phyloP scores from a whole-genome alignment of 2,797 vertebrate genomes.

The Chiloscyllium punctatum region DNA sequence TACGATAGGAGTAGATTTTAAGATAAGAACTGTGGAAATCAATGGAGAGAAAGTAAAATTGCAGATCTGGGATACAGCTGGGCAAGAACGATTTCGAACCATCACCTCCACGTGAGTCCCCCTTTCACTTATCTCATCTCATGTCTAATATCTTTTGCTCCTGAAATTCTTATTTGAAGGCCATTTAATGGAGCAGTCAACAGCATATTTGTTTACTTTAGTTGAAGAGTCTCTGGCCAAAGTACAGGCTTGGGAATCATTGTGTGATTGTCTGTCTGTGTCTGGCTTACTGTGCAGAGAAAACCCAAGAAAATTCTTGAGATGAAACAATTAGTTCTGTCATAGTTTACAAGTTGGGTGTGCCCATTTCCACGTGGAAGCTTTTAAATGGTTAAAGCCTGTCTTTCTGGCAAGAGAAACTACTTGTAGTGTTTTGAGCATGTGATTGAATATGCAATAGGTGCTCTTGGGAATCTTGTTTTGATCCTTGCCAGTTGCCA shows the following conservation, averaged over 20 bases:
- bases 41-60: conserved; percentile 98
- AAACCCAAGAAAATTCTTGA: not conserved
- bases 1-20: conserved; percentile 97
- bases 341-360: not conserved
- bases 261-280: not conserved
- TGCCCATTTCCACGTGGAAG: not conserved
- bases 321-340: not conserved
- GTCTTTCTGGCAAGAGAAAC: not conserved
- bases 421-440: not conserved
- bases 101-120: conserved; percentile 95
- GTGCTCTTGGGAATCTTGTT: not conserved
- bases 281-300: not conserved
- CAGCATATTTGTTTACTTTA: not conserved
- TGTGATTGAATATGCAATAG: not conserved
- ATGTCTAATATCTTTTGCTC: not conserved
- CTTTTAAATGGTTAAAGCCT: no score
- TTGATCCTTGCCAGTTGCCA: not conserved
- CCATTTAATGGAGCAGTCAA: not conserved
- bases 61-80: conserved; percentile 98
- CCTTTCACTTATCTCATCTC: not conserved
- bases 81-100: conserved; percentile 94
- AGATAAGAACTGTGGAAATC: conserved; percentile 96
- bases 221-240: not conserved
- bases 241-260: not conserved
- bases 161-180: not conserved